Evolutionary conservation across 1,140 invertebrate species (phyloP), one percentile per base, ranked within the genome.

Genomic region (Camponotus floridanus): DNA sequence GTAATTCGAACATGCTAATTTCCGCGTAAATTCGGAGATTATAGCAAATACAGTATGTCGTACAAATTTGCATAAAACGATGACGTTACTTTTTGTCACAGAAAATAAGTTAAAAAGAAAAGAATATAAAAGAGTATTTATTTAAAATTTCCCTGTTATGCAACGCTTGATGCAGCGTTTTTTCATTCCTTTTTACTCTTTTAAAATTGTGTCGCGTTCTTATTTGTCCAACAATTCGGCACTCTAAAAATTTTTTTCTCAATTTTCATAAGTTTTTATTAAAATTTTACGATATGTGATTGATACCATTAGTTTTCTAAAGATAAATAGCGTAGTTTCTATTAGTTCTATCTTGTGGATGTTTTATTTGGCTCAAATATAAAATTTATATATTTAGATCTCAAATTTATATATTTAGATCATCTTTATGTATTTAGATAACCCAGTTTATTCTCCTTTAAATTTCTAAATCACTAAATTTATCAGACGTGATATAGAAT

Each of bases 1-100:
- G 39, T 83, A 74, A 83, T 83, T 74, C 42, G 31, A 81, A 18
- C 36, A 36, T 45, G 55, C 39, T 61, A 74, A 73, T 74, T 83
- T 61, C 68, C n/a, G 26, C n/a, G 13, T 33, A 31, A 73, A 48
- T 73, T 74, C 42, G 31, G 26, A 59, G 55, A 83, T 83, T 45
- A 55, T 48, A 55, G 18, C 67, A 59, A 57, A 73, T 33, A 39
- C 65, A 33, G n/a, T 45, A 26, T 21, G 21, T 1, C n/a, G 13
- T n/a, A n/a, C 21, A 15, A 13, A 73, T 81, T 61, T 73, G 18
- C 39, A 74, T 73, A 80, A 68, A 26, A 9, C 26, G 33, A 71
- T 36, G n/a, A 15, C 7, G 39, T 59, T 39, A 45, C 21, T 18
- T 48, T 18, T 81, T n/a, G 36, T 59, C 78, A 13, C 18, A n/a